Evolutionary conservation across 2,113 vertebrate genomes (phyloP), one percentile per base, ranked within the genome.

Genomic region (Spermophilus dauricus): DNA sequence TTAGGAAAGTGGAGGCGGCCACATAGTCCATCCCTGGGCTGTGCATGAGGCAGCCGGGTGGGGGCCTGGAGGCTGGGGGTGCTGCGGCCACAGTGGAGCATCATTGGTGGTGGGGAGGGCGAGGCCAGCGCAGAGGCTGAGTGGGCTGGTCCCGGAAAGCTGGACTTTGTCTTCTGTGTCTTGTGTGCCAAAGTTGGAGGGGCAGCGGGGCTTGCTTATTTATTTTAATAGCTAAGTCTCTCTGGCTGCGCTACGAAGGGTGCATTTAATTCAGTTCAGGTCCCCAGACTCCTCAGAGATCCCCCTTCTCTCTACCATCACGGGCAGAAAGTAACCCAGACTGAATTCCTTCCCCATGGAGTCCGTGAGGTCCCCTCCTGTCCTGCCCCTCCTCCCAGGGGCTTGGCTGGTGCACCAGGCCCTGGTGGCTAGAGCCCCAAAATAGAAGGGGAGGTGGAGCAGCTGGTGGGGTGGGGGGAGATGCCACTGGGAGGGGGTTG

Each of bases 401-500:
- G 58, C 89, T 83, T 32, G 78, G 89, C 83, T 26, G 22, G 73
- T 72, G 86, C 63, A 80, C 90, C 86, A 86, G 91, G 83, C 81
- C 45, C 72, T 69, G 72, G 45, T 93, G n/a, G 91, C 95, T 56
- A 32, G 65, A 67, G 24, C 69, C 95, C 98, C 85, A 34, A 87
- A 97, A 97, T 97, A 96, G 94, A 93, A 96, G 24, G 77, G 56
- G 86, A 97, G 97, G 95, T 90, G 67, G 95, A 70, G 75, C 95
- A 96, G 92, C 89, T 90, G 94, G 82, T 58, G 80, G 30, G 8
- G 8, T 0, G 87, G 81, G 53, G 80, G 65, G 0, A 82, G 93
- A 94, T 86, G 92, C 95, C 97, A 73, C 85, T 39, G 70, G 76
- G 34, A 89, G 94, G 94, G 95, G 91, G 85, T 16, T 37, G 96